Evolutionary conservation across 2,888 invertebrate species (phyloP).

Genomic region (Anagyrus pseudococci): DNA sequence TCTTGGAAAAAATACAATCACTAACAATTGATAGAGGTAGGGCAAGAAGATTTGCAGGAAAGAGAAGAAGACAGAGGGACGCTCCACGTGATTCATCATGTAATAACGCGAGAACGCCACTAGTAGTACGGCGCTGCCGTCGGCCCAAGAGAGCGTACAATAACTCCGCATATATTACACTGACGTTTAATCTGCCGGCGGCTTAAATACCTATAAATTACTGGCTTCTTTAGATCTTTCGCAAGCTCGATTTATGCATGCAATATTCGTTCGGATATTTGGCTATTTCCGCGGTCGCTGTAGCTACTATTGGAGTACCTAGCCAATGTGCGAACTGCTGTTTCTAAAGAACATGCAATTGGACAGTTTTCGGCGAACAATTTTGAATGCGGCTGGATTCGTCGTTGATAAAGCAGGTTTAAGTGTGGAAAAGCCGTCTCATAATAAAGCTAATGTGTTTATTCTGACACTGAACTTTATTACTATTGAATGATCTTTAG

Average conservation of each 20-base stretch:
- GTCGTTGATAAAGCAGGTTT: too few species aligned
- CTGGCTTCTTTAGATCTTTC: conserved; percentile 28
- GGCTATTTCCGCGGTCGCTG: conserved; percentile 15
- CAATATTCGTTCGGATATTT: conserved; percentile 33
- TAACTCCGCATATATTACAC: conserved; percentile 15
- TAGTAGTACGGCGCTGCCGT: too few species aligned
- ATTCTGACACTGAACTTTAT: too few species aligned
- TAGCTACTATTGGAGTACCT: background rate
- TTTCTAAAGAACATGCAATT: background rate
- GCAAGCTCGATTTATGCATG: conserved; percentile 29
- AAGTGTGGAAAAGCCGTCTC: too few species aligned
- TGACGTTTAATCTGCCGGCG: conserved; percentile 26
- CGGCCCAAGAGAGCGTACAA: background rate
- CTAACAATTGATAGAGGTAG: too few species aligned
- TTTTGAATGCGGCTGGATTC: background rate
- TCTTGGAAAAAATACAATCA: too few species aligned
- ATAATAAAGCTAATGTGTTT: too few species aligned
- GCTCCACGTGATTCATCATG: too few species aligned
- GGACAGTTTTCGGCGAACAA: background rate
- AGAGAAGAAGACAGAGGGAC: too few species aligned
- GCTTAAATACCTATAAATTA: conserved; percentile 28
- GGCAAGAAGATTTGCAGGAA: too few species aligned
- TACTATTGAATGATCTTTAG: too few species aligned
- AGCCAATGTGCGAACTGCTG: background rate
- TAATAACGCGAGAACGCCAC: too few species aligned